Conservation (phyloP, 2,113 vertebrate genomes). For the Empidonax traillii region DNA sequence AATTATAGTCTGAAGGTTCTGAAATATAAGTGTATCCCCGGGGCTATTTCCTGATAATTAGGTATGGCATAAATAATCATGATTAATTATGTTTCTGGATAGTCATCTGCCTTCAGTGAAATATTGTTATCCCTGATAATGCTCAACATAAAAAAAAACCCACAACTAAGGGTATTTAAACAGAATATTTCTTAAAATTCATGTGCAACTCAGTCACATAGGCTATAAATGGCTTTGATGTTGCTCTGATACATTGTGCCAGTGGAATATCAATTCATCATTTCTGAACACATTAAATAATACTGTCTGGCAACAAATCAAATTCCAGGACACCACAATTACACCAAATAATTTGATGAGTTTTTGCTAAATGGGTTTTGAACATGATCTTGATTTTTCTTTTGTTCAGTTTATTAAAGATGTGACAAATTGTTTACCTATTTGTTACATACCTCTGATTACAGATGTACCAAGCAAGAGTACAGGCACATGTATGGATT, state of each 20-base stretch:
- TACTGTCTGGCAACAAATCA: constrained; percentile 17
- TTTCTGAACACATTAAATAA: constrained; percentile 33
- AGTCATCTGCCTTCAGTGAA: constrained; percentile 57
- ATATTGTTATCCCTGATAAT: constrained; percentile 50
- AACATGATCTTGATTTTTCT: neutral
- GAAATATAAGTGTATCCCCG: constrained; percentile 45
- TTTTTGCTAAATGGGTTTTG: neutral
- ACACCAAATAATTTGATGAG: constrained; percentile 20
- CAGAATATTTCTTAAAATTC: constrained; percentile 25
- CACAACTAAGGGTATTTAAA: constrained; percentile 1
- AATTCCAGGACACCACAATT: neutral
- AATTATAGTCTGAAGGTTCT: constrained; percentile 65
- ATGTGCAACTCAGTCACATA: neutral
- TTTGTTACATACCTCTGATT: neutral
- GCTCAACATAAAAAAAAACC: neutral
- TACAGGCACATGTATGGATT: neutral
- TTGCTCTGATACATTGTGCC: neutral
- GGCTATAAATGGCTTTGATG: constrained; percentile 37
- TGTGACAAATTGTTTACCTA: neutral
- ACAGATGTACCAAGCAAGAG: neutral
- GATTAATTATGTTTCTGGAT: constrained; percentile 57
- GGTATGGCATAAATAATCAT: constrained; percentile 61
- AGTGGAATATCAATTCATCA: constrained; percentile 25
- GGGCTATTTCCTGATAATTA: constrained; percentile 58
- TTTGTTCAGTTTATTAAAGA: neutral